These are phyloP conservation scores for Salticus scenicus DNA, from an alignment of 2,888 invertebrate species.

Conservation along the genomic window DNA sequence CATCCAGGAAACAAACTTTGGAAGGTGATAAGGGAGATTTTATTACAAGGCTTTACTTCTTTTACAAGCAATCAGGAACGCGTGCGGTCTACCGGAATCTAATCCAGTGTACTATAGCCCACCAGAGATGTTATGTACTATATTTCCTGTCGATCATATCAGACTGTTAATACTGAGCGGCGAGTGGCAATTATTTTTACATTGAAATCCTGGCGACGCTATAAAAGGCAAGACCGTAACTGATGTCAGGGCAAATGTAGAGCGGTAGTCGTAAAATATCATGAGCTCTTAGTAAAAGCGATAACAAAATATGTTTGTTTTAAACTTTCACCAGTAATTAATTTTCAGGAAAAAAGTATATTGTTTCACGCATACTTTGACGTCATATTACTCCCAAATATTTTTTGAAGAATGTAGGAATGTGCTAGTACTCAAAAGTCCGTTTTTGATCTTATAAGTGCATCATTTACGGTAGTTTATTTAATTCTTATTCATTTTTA, in stretches of 20 bases:
- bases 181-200: conserved; percentile 7
- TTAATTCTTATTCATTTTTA: no score
- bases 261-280: not conserved
- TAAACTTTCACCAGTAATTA: not conserved
- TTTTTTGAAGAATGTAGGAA: no score
- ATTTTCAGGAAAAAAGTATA: no score
- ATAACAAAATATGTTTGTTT: not conserved
- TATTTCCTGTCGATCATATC: conserved; percentile 16
- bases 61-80: conserved; percentile 11
- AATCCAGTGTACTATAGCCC: not conserved
- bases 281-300: not conserved
- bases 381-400: no score
- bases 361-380: no score
- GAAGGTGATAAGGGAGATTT: conserved; percentile 37
- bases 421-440: no score
- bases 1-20: conserved; percentile 21
- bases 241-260: not conserved
- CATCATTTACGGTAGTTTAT: no score
- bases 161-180: not conserved
- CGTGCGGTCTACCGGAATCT: not conserved
- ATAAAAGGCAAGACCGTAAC: not conserved
- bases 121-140: not conserved
- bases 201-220: not conserved
- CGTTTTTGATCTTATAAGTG: no score
- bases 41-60: conserved; percentile 19